phyloP scores from a whole-genome alignment of 2,113 vertebrate genomes.

The Tetrax tetrax region DNA sequence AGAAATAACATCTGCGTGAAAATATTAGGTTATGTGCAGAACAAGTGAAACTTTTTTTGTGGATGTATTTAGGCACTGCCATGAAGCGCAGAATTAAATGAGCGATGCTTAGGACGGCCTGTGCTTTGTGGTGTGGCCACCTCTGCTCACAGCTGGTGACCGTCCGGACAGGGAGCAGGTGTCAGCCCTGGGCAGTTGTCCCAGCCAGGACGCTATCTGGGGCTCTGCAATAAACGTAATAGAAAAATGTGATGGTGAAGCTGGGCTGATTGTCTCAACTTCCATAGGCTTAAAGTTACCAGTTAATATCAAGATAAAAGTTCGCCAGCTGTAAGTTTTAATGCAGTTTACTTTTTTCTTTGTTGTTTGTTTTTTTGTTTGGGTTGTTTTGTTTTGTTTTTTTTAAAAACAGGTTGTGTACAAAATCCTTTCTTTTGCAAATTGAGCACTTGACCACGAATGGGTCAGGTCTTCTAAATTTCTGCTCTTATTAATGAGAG shows the following conservation, averaged over 20 bases:
- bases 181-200: fast-evolving
- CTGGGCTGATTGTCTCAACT: not conserved
- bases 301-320: not conserved
- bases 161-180: not conserved
- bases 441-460: not conserved
- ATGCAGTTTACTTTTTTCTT: too few species aligned
- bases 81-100: not conserved
- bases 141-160: fast-evolving
- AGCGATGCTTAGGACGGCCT: not conserved
- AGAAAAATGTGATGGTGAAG: not conserved
- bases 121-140: too few species aligned
- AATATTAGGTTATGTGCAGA: not conserved
- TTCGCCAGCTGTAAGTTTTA: not conserved
- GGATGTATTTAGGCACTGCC: fast-evolving
- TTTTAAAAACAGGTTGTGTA: not conserved
- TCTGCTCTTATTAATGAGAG: not conserved
- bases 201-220: too few species aligned
- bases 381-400: too few species aligned
- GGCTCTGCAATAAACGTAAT: too few species aligned
- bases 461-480: not conserved
- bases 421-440: not conserved
- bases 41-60: too few species aligned
- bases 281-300: not conserved
- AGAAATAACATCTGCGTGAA: not conserved
- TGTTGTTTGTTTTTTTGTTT: not conserved